Evolutionary conservation across 2,888 invertebrate genomes (phyloP).

Genomic region (Yponomeuta sedellus): DNA sequence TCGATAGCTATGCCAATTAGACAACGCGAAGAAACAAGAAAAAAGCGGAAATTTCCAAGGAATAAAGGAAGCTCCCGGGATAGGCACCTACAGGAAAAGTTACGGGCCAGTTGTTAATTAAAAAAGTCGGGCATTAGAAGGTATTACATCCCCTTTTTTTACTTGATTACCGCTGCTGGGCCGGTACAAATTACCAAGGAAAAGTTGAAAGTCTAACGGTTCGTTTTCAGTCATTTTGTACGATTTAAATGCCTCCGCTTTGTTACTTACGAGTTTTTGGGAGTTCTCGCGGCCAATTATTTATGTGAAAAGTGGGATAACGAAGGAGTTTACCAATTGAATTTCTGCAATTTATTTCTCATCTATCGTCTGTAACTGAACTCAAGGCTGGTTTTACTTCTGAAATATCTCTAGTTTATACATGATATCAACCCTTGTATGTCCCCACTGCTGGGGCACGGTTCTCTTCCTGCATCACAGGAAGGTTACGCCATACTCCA

Average conservation of each 20-base stretch:
- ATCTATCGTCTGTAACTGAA: too few relatives aligned
- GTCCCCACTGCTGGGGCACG: too few relatives aligned
- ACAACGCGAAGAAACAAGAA: constrained; percentile 3
- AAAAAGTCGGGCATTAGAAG: constrained; percentile 34
- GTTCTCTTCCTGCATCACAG: too few relatives aligned
- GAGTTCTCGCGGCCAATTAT: constrained; percentile 14
- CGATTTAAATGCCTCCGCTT: constrained; percentile 20
- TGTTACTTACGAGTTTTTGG: constrained; percentile 20
- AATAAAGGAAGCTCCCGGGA: constrained; percentile 16
- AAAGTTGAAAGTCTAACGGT: constrained; percentile 14
- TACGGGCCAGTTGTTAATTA: constrained; percentile 34
- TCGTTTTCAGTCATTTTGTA: constrained; percentile 16
- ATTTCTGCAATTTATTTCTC: too few relatives aligned
- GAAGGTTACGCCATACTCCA: too few relatives aligned
- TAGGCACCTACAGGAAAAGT: constrained; percentile 20
- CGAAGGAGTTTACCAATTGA: too few relatives aligned
- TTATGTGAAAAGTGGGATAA: background rate
- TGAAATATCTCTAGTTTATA: too few relatives aligned
- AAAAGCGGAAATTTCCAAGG: constrained; percentile 17
- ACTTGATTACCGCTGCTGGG: constrained; percentile 29
- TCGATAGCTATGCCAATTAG: constrained; percentile 9
- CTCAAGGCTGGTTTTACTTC: too few relatives aligned
- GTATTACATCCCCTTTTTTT: constrained; percentile 30
- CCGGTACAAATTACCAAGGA: constrained; percentile 17
- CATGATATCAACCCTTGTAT: too few relatives aligned